Percentiles rank a stretch among this genome's conserved stretches.
These are phyloP conservation scores for Eledone cirrhosa DNA, from an alignment of 2,888 invertebrate species.

Conservation along the genomic window DNA sequence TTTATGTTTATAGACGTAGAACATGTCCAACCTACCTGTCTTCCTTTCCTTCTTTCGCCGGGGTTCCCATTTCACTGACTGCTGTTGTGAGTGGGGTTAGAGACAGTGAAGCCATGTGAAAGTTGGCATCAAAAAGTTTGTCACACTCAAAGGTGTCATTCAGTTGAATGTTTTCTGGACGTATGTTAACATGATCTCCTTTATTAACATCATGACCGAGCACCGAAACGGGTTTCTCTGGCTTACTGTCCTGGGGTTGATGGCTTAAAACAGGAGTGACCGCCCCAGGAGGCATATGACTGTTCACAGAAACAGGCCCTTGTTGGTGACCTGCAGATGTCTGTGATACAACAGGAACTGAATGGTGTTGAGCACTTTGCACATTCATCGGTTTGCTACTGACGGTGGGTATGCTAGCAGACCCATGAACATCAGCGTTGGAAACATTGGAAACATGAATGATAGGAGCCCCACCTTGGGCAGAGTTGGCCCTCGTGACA, in stretches of 20 bases:
- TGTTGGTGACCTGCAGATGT: neutral
- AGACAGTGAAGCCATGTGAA: slow-evolving; percentile 18
- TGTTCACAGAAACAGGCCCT: neutral
- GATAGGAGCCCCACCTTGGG: slow-evolving; percentile 17
- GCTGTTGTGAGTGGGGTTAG: slow-evolving; percentile 38
- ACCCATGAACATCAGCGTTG: slow-evolving; percentile 22
- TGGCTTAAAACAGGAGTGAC: slow-evolving; percentile 15
- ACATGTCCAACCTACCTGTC: slow-evolving; percentile 30
- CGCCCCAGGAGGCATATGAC: slow-evolving; percentile 5
- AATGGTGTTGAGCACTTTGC: slow-evolving; percentile 15
- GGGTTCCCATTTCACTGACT: slow-evolving; percentile 41
- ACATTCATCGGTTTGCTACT: slow-evolving; percentile 22
- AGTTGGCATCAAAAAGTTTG: slow-evolving; percentile 21
- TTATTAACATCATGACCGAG: slow-evolving; percentile 14
- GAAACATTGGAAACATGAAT: slow-evolving; percentile 21
- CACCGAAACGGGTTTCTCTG: neutral
- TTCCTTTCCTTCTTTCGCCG: slow-evolving; percentile 39
- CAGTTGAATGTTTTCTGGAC: slow-evolving; percentile 28
- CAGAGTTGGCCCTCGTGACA: slow-evolving; percentile 19
- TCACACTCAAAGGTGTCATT: slow-evolving; percentile 21
- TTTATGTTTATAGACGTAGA: no score
- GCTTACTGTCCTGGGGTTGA: slow-evolving; percentile 1
- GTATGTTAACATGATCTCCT: slow-evolving; percentile 22
- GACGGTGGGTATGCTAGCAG: slow-evolving; percentile 4
- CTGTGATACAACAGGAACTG: slow-evolving; percentile 14